Evolutionary conservation across 2,797 vertebrate species (phyloP), one percentile per base, ranked within the genome.

Genomic region (Megaceryle alcyon): DNA sequence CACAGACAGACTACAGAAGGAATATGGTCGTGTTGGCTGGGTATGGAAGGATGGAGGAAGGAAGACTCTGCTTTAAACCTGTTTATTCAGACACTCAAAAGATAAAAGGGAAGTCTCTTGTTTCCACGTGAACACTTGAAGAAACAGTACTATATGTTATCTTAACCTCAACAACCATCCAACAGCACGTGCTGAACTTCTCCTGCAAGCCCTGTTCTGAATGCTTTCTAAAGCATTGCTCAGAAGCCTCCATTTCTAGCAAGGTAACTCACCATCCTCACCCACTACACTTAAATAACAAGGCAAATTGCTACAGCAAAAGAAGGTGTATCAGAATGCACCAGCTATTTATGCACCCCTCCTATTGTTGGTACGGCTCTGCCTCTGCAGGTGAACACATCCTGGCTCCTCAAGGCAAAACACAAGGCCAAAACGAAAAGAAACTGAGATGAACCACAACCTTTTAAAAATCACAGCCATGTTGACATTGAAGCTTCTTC

Each of bases 21-120:
- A 65, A 49, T 6, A 31, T 0, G 10, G 44, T 54, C 1, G 0
- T 21, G 2, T 6, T 39, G 65, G 28, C 61, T 12, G 10, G 18
- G 19, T 23, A 29, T 8, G 78, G 7, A 35, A 35, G 44, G 39
- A 49, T 5, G 21, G 57, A 75, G 61, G 71, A 68, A 83, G n/a
- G 22, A 46, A 31, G 39, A 21, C 11, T 63, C 44, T n/a, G n/a
- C 35, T 86, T 70, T 70, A 70, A 86, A 43, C 14, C 14, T 28
- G 12, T 44, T 71, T 80, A 54, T 75, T 59, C 53, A 37, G 25
- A 29, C 46, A 35, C 59, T 51, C 37, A 31, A 66, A 77, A 82
- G 56, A n/a, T 73, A 49, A 35, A 59, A 68, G 48, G 41, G 33
- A 65, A 82, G 13, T 33, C 25, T 59, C 31, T 18, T n/a, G 26